Evolutionary conservation across 2,888 invertebrate species (phyloP), one percentile per base, ranked within the genome.

Genomic region (Syrista parreyssii): DNA sequence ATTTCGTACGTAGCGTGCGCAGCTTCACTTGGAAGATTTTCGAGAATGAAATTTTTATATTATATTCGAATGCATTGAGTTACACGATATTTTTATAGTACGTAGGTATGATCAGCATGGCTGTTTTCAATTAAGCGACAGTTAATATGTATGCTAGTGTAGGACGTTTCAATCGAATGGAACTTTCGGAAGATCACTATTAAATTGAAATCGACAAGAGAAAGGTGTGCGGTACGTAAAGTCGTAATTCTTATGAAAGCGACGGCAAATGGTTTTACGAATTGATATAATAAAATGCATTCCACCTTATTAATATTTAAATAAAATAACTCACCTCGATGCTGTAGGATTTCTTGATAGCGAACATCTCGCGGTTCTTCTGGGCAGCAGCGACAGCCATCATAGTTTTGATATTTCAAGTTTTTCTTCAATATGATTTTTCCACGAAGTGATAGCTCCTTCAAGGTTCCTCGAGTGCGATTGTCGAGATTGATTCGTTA

Each of bases 281-380:
- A 23, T 23, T 23, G 15, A 23, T 6, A 55, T 55, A 55, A 55
- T 55, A 23, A 55, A 55, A 15, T 40, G 15, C 40, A 40, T 40
- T 40, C 15, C 15, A 40, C 40, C 4, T 4, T 40, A 40, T 40
- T 6, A 55, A 55, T 55, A 1, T 23, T 55, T 6, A 23, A 6
- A 55, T 40, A 23, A 55, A 23, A 9, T 12, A 72, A 93, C 96
- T 95, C 93, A 98, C 98, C 97, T 98, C 98, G 92, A 98, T 97
- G 94, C 97, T 98, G 95, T 98, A 98, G 85, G 97, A 97, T 92
- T 98, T 98, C 94, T 98, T 98, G 94, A 98, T 98, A 92, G 98
- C 97, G 94, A 98, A 98, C 96, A 97, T 96, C 93, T 98, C 97
- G 92, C 98, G 96, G 93, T 97, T 98, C 93, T 97, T 97, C 93